Base-by-base conservation (phyloP, 2,888 invertebrate species). In the Patella pellucida region DNA sequence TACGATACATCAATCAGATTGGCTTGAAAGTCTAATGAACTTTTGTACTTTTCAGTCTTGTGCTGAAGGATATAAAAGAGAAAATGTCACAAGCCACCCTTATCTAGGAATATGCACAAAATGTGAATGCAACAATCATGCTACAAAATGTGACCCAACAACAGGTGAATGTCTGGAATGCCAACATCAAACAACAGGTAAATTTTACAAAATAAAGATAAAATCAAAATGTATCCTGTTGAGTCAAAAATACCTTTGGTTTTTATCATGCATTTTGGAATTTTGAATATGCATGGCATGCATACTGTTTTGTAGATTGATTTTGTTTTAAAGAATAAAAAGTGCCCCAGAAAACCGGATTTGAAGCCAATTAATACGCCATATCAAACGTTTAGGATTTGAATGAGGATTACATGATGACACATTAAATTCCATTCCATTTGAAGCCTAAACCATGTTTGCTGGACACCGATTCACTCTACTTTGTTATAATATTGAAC, bases 81-180 rank as follows among this genome's bases (percentile, higher is more conserved):
- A 94, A 51, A 91, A 92, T 67, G 84, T 85, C 56, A 87, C 86
- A 51, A 78, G 86, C 52, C 74, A 79, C 19, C 68, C 69, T 12
- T 91, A 92, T 81, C 91, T 92, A 73, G 94, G 94, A 79, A 93
- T 94, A 86, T 97, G 97, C 91, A 95, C 94, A 79, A 88, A 87
- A 7, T 98, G 98, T 90, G 94, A 95, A 74, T 98, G 98, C 91
- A 95, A 97, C 90, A 94, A 95, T 0, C 97, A 98, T 90, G 94
- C 96, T 0, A 94, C 94, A 9, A 92, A 93, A 0, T 98, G 98
- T 86, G 94, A 97, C 85, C 92, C 95, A 11, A 91, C 93, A 77
- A 94, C 94, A 75, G 94, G 94, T 71, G 93, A 93, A 15, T 96
- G 96, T 87, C 94, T 94, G 71, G 82, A 84, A 69, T 81, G 80